These are phyloP conservation scores for Drosophila ficusphila DNA, from an alignment of 1,140 invertebrate species.

Conservation along the genomic window DNA sequence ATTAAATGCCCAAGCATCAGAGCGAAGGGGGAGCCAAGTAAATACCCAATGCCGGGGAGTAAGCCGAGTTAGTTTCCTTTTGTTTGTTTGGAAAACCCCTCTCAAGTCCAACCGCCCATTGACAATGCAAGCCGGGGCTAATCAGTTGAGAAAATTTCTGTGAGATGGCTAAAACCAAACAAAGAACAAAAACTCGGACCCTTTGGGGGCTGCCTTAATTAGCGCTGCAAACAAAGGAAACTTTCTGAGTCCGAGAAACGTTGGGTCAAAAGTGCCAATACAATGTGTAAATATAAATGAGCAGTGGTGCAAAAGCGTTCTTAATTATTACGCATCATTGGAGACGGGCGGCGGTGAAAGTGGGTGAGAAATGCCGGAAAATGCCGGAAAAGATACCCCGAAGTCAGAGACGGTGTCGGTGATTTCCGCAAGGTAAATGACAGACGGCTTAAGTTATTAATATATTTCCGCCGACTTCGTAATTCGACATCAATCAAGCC, in stretches of 20 bases:
- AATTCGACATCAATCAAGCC: conserved; percentile 60
- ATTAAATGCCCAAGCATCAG: conserved; percentile 73
- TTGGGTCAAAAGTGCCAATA: conserved; percentile 72
- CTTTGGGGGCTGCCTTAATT: conserved; percentile 73
- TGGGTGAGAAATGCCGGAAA: conserved; percentile 2
- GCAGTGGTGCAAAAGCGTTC: conserved; percentile 20
- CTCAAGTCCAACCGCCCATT: conserved; percentile 29
- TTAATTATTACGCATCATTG: conserved; percentile 67
- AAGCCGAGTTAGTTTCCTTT: conserved; percentile 18
- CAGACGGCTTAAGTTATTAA: conserved; percentile 62
- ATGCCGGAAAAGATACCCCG: conserved; percentile 17
- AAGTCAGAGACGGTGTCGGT: conserved; percentile 19
- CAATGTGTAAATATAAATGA: conserved; percentile 75
- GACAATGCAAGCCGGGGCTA: conserved; percentile 70
- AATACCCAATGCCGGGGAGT: conserved; percentile 29
- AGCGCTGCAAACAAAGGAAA: conserved; percentile 65
- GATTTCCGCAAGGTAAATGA: conserved; percentile 50
- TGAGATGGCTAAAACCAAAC: conserved; percentile 53
- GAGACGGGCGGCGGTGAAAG: neutral
- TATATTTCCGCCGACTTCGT: conserved; percentile 42
- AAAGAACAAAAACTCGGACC: conserved; percentile 53
- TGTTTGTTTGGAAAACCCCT: conserved; percentile 29
- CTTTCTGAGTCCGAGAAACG: conserved; percentile 38
- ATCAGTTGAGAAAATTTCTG: conserved; percentile 75
- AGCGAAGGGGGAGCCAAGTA: conserved; percentile 49